phyloP scores from a whole-genome alignment of 2,797 vertebrate genomes.

The Neoniphon sammara region DNA sequence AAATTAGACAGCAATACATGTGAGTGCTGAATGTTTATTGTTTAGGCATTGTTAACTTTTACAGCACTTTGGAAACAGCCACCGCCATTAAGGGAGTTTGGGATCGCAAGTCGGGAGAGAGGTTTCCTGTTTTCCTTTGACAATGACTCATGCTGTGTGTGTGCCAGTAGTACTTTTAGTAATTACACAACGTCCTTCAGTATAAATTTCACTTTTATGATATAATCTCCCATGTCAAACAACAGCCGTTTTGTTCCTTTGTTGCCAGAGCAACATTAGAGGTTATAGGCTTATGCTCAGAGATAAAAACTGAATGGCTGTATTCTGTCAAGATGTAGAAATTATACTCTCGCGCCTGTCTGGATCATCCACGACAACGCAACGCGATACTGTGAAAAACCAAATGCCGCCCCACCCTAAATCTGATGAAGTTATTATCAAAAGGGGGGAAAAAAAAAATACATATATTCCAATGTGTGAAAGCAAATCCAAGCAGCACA shows the following conservation, averaged over 20 bases:
- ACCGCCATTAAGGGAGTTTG: constrained; percentile 57
- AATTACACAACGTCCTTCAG: constrained; percentile 72
- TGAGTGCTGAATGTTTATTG: constrained; percentile 55
- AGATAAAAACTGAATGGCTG: constrained; percentile 54
- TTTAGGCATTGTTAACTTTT: constrained; percentile 69
- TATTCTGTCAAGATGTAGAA: constrained; percentile 62
- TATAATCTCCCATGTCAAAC: constrained; percentile 76
- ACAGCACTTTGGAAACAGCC: constrained; percentile 62
- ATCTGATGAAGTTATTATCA: constrained; percentile 60
- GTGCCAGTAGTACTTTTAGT: constrained; percentile 70
- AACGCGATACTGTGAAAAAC: constrained; percentile 50
- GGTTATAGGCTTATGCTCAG: constrained; percentile 55
- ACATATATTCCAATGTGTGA: constrained; percentile 49
- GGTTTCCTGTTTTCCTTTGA: constrained; percentile 72
- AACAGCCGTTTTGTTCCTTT: constrained; percentile 73
- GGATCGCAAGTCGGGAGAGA: constrained; percentile 45
- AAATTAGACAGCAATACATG: constrained; percentile 51
- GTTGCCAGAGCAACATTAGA: constrained; percentile 75
- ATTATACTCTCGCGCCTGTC: constrained; percentile 39
- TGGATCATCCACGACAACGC: constrained; percentile 38
- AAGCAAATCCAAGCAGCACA: constrained; percentile 31
- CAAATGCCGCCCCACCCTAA: constrained; percentile 40
- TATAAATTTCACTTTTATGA: constrained; percentile 79
- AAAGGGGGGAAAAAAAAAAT: constrained; percentile 28
- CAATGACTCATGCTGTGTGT: constrained; percentile 66